These are phyloP conservation scores for Lamellibrachia columna DNA, from an alignment of 2,888 invertebrate species.

Conservation along the genomic window DNA sequence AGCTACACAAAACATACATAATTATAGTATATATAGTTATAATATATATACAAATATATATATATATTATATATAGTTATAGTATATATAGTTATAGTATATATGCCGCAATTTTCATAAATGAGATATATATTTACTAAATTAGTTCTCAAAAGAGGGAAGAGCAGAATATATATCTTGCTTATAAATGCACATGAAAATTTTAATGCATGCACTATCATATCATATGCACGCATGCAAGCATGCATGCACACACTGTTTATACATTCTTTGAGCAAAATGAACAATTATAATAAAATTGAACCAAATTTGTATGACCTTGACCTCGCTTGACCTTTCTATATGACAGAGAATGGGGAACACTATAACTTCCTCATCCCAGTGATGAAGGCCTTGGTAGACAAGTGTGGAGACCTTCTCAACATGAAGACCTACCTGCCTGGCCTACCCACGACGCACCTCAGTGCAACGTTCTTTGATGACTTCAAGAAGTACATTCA, in stretches of 20 bases:
- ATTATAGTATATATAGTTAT: no score
- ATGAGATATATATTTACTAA: not conserved
- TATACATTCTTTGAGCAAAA: no score
- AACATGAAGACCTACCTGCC: slow-evolving; percentile 58
- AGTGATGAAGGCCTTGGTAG: slow-evolving; percentile 72
- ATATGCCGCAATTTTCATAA: not conserved
- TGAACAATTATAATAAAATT: no score
- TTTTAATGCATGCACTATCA: no score
- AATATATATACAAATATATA: no score
- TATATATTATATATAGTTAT: no score
- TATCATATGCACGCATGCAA: no score
- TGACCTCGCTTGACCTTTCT: slow-evolving; percentile 24
- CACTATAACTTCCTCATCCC: slow-evolving; percentile 74
- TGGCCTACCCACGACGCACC: slow-evolving; percentile 68
- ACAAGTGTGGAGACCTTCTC: slow-evolving; percentile 67
- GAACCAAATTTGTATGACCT: not conserved
- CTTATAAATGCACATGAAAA: not conserved
- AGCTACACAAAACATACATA: not conserved
- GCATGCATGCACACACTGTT: no score
- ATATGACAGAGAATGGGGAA: slow-evolving; percentile 63
- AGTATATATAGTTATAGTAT: not conserved
- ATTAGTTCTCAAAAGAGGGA: not conserved
- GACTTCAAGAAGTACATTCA: slow-evolving; percentile 72
- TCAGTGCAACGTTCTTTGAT: slow-evolving; percentile 73
- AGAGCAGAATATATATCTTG: not conserved